These are phyloP conservation scores for Anarsia innoxiella DNA, from an alignment of 2,888 invertebrate genomes.

Conservation along the genomic window DNA sequence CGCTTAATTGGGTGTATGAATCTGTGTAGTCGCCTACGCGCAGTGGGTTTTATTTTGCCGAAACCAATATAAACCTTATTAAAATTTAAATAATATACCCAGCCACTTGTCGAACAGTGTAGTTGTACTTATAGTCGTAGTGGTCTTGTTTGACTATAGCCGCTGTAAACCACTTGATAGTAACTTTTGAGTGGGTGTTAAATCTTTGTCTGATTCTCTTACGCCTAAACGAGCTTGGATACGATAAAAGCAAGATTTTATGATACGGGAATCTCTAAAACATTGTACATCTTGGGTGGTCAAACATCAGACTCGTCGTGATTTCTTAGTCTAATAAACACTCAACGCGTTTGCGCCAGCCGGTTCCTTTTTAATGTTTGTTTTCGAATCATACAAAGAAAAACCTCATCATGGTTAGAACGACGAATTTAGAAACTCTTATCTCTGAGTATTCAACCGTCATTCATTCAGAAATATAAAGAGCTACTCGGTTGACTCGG, in stretches of 20 bases:
- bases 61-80: constrained; percentile 2
- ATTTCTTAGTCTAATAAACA: constrained; percentile 60
- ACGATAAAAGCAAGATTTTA: constrained; percentile 70
- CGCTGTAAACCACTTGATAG: constrained; percentile 42
- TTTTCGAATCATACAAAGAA: constrained; percentile 49
- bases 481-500: not conserved
- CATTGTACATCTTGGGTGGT: constrained; percentile 71
- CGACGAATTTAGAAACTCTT: constrained; percentile 18
- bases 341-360: constrained; percentile 48
- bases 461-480: not conserved
- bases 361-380: constrained; percentile 43
- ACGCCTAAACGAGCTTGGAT: constrained; percentile 41
- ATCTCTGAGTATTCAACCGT: not conserved
- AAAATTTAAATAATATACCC: not conserved
- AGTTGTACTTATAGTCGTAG: too few relatives aligned
- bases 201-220: constrained; percentile 54
- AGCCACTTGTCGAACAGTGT: not conserved
- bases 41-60: constrained; percentile 2
- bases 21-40: constrained; percentile 4
- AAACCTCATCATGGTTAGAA: constrained; percentile 30
- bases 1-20: constrained; percentile 35
- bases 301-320: constrained; percentile 45
- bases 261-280: constrained; percentile 59
- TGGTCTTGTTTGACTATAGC: constrained; percentile 21
- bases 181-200: constrained; percentile 52